A percentile compares a stretch with the other conserved stretches of the same genome.
Conservation (phyloP, 2,797 vertebrate genomes). For the Enteromius treurensis region DNA sequence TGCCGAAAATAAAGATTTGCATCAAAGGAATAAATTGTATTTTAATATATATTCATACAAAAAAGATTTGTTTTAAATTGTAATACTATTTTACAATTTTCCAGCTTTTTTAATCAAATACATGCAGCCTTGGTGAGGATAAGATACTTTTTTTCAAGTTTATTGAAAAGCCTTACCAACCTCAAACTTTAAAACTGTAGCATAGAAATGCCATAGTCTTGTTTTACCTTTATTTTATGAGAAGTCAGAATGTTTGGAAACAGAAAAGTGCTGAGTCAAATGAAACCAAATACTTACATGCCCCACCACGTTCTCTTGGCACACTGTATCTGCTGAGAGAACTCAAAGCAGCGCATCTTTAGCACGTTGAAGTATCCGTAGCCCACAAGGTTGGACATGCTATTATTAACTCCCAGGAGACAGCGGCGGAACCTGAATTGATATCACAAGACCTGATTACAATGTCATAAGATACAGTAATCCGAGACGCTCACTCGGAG, state of each 20-base stretch:
- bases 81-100: not conserved
- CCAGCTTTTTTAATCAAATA: not conserved
- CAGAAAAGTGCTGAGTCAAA: not conserved
- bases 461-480: constrained; percentile 34
- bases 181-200: not conserved
- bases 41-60: not conserved
- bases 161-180: not conserved
- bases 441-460: constrained; percentile 37
- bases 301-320: constrained; percentile 85
- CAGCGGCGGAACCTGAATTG: constrained; percentile 81
- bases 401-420: constrained; percentile 75
- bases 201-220: not conserved
- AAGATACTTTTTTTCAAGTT: not conserved
- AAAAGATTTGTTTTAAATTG: not conserved
- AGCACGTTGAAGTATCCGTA: constrained; percentile 87
- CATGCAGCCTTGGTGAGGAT: not conserved
- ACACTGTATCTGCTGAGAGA: constrained; percentile 80
- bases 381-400: constrained; percentile 82
- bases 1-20: not conserved
- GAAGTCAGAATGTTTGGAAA: not conserved
- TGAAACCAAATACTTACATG: constrained; percentile 69
- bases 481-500: not conserved
- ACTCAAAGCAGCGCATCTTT: constrained; percentile 86
- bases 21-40: not conserved
- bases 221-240: not conserved